A percentile compares a stretch with the other conserved stretches of the same genome.
Conservation (phyloP, 2,113 vertebrate genomes). For the rat (Rattus norvegicus) region GRCr8 NC_086028.1:78878001-78878500, state of each 20-base stretch:
- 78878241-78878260: rapidly evolving
- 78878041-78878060: neutral
- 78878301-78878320: constrained; percentile 58
- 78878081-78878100: neutral
- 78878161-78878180: neutral
- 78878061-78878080: neutral
- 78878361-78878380: constrained; percentile 30
- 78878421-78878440: neutral
- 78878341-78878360: constrained; percentile 44
- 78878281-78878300: neutral
- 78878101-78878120: neutral
- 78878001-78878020: neutral
- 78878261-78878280: neutral
- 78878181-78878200: rapidly evolving
- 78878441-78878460: constrained; percentile 4
- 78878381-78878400: constrained; percentile 12
- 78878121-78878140: neutral
- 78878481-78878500: neutral
- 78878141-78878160: rapidly evolving
- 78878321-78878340: constrained; percentile 28
- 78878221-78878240: rapidly evolving
- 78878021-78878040: neutral
- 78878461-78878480: neutral
- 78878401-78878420: neutral
- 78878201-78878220: rapidly evolving